Evolutionary conservation across 2,113 vertebrate species (phyloP).

Genomic region (Psammodynastes pulverulentus): DNA sequence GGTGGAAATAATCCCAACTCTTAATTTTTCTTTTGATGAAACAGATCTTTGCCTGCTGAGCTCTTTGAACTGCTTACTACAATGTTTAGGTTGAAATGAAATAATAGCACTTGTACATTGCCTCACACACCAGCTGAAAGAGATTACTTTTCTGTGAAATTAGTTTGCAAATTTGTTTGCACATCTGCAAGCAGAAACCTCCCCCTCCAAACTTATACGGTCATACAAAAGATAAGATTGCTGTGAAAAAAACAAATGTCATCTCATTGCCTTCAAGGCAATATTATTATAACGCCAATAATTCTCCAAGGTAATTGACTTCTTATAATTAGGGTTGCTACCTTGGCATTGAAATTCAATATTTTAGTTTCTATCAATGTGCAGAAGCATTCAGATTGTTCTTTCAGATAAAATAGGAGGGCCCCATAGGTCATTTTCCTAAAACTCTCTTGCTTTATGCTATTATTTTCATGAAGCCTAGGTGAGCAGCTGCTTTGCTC

Average conservation of each 20-base stretch:
- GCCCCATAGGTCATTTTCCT: not conserved
- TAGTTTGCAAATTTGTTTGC: not conserved
- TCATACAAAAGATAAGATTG: not conserved
- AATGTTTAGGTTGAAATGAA: not conserved
- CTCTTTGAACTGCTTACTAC: not conserved
- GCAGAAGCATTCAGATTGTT: not conserved
- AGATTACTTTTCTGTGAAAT: not conserved
- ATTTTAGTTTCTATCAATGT: not conserved
- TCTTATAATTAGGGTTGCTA: not conserved
- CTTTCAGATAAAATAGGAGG: not conserved
- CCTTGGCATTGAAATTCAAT: not conserved
- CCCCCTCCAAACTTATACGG: not conserved
- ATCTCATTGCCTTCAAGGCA: not conserved
- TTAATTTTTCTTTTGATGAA: not conserved
- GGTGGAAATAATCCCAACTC: not conserved
- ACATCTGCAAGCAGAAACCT: not conserved
- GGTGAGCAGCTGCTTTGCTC: fast-evolving
- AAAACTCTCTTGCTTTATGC: not conserved
- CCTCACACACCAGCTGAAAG: not conserved
- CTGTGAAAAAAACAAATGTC: not conserved
- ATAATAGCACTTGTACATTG: not conserved
- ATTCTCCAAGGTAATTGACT: not conserved
- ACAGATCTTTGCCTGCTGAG: not conserved
- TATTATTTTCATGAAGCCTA: not conserved
- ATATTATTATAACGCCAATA: not conserved